phyloP scores from a whole-genome alignment of 2,797 vertebrate genomes.

The Coilia nasus region DNA sequence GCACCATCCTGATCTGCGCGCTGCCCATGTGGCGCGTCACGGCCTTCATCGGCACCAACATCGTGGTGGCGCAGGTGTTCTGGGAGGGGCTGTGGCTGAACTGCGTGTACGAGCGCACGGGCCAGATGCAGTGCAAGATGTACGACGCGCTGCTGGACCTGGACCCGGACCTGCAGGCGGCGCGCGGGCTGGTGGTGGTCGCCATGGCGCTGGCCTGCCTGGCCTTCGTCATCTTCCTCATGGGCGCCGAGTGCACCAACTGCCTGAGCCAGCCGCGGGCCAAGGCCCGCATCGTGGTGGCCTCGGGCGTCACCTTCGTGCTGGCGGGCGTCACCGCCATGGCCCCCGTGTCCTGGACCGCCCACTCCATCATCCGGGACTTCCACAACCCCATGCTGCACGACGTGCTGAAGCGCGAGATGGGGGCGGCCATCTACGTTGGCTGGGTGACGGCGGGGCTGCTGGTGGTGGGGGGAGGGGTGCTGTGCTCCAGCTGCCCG shows the following conservation, averaged over 20 bases:
- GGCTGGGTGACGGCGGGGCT: conserved; percentile 82
- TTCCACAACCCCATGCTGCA: conserved; percentile 85
- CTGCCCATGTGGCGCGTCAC: conserved; percentile 90
- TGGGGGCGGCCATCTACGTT: conserved; percentile 83
- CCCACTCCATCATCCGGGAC: conserved; percentile 80
- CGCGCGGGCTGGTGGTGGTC: conserved; percentile 79
- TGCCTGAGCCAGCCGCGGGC: conserved; percentile 71
- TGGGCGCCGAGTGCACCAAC: conserved; percentile 80
- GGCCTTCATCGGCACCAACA: conserved; percentile 82
- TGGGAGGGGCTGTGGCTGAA: conserved; percentile 90
- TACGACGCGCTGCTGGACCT: conserved; percentile 86
- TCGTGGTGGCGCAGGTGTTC: conserved; percentile 86
- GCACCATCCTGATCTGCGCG: conserved; percentile 82
- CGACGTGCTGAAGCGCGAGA: conserved; percentile 81
- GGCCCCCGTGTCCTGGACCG: conserved; percentile 82
- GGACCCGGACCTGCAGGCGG: conserved; percentile 79
- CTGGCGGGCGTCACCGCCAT: conserved; percentile 71
- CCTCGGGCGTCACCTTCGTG: conserved; percentile 76
- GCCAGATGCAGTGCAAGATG: conserved; percentile 87
- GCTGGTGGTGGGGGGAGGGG: conserved; percentile 74
- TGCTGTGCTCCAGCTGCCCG: conserved; percentile 76
- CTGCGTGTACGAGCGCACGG: conserved; percentile 82
- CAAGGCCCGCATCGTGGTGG: conserved; percentile 73
- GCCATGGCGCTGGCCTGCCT: conserved; percentile 76
- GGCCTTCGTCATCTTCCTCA: conserved; percentile 76